These are phyloP conservation scores for Atrichornis clamosus DNA, from an alignment of 2,113 vertebrate species.

Conservation along the genomic window DNA sequence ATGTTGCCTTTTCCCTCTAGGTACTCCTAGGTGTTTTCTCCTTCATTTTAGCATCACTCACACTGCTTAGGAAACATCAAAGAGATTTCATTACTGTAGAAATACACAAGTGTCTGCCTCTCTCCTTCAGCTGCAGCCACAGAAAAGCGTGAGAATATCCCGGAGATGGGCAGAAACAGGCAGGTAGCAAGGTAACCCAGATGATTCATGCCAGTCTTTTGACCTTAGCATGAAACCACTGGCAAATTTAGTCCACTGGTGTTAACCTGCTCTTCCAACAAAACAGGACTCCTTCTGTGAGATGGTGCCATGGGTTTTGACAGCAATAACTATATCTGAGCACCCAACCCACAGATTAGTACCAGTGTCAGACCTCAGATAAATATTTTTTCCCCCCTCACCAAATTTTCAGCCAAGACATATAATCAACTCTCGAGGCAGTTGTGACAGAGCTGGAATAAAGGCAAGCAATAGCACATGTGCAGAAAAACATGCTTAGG, in stretches of 20 bases:
- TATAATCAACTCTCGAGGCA: not conserved
- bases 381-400: not conserved
- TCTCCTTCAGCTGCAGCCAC: not conserved
- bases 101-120: not conserved
- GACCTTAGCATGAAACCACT: not conserved
- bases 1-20: not conserved
- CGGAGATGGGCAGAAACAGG: not conserved
- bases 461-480: not conserved
- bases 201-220: not conserved
- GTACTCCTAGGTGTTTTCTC: not conserved
- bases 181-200: not conserved
- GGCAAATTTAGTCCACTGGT: not conserved
- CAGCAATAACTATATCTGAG: not conserved
- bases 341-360: not conserved
- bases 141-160: not conserved
- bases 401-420: not conserved
- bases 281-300: not conserved
- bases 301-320: not conserved
- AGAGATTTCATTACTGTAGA: not conserved
- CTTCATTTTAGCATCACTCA: not conserved
- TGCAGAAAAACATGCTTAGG: not conserved
- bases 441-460: not conserved
- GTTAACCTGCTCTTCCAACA: not conserved
- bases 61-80: not conserved
- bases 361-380: accelerated